Percentiles rank a stretch among this genome's conserved stretches.
Conservation (phyloP, 2,888 invertebrate species). For the Ommatoiulus sabulosus region DNA sequence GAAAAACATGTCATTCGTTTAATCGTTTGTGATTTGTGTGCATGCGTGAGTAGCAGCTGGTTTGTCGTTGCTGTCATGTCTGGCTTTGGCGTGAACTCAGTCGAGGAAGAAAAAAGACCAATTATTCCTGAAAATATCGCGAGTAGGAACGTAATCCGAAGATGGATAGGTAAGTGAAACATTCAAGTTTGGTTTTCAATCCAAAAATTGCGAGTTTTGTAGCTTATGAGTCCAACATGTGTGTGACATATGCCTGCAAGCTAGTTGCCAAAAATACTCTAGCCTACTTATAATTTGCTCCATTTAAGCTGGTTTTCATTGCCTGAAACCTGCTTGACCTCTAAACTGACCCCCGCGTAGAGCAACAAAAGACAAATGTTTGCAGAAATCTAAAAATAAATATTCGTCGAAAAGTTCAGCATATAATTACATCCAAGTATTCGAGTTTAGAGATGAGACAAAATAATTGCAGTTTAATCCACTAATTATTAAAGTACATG, state of each 20-base stretch:
- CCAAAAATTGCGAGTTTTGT: background rate
- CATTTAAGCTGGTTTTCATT: too few species aligned
- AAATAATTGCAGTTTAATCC: too few species aligned
- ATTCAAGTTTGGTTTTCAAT: background rate
- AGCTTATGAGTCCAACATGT: background rate
- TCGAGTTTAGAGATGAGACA: too few species aligned
- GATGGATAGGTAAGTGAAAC: conserved; percentile 8
- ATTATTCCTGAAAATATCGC: background rate
- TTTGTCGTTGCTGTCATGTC: background rate
- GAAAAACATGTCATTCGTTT: background rate
- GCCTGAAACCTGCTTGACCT: too few species aligned
- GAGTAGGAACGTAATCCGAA: background rate
- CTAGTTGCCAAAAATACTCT: background rate
- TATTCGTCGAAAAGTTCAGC: too few species aligned
- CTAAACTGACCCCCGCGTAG: too few species aligned
- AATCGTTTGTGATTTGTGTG: background rate
- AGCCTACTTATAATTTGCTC: too few species aligned
- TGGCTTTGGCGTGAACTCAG: background rate
- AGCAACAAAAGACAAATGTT: too few species aligned
- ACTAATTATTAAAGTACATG: too few species aligned
- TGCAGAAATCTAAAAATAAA: too few species aligned
- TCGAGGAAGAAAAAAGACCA: conserved; percentile 16
- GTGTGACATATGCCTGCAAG: background rate
- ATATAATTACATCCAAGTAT: too few species aligned
- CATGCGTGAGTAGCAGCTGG: conserved; percentile 6